Percentiles rank a stretch among this genome's conserved stretches.
phyloP scores from a whole-genome alignment of 2,888 invertebrate species.

The Eledone cirrhosa region DNA sequence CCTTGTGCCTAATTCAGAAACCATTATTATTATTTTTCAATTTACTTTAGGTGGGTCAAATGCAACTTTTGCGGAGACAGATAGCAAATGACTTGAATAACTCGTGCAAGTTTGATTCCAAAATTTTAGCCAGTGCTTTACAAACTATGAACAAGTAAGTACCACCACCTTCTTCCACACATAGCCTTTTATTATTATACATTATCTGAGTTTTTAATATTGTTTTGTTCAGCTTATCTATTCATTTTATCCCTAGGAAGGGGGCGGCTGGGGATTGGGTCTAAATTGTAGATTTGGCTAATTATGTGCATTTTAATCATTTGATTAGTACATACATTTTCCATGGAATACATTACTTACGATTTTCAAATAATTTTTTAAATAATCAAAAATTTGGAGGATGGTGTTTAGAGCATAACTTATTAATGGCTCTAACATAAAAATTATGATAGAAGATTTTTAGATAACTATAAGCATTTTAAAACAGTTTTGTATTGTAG shows the following conservation, averaged over 20 bases:
- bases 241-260: too few species aligned
- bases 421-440: too few species aligned
- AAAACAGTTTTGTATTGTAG: background rate
- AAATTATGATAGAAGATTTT: too few species aligned
- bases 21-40: background rate
- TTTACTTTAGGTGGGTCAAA: slow-evolving; percentile 77
- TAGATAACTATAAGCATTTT: background rate
- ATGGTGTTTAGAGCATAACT: too few species aligned
- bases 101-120: slow-evolving; percentile 91
- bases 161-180: background rate
- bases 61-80: slow-evolving; percentile 86
- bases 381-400: background rate
- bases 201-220: too few species aligned
- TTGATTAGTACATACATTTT: background rate
- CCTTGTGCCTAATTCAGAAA: too few species aligned
- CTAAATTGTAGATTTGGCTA: too few species aligned
- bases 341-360: background rate
- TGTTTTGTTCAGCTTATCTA: too few species aligned
- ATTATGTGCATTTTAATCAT: too few species aligned
- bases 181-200: background rate
- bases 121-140: slow-evolving; percentile 86
- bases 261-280: too few species aligned
- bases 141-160: slow-evolving; percentile 85
- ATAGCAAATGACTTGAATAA: slow-evolving; percentile 77
- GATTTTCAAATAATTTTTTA: background rate